Conservation (phyloP, 2,113 vertebrate species). For the Austrofundulus limnaeus region DNA sequence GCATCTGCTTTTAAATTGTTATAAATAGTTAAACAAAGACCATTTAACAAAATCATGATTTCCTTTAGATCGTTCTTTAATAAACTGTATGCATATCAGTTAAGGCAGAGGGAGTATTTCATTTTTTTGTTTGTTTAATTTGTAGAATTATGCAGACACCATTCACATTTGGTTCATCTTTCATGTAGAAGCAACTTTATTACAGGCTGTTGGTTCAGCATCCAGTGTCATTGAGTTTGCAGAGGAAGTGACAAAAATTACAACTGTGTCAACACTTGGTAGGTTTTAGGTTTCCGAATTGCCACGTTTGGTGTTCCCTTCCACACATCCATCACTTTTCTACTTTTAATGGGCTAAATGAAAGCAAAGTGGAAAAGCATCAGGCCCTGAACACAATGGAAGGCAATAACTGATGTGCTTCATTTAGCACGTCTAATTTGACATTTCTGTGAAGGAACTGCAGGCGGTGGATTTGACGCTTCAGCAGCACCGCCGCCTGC, state of each 20-base stretch:
- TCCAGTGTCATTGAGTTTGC: conserved; percentile 37
- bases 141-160: conserved; percentile 2
- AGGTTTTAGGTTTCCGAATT: conserved; percentile 24
- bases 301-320: conserved; percentile 21
- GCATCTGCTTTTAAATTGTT: too few relatives aligned
- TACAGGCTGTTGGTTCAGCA: conserved; percentile 40
- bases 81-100: too few relatives aligned
- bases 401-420: conserved; percentile 54
- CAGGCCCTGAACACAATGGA: conserved; percentile 46
- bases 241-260: conserved; percentile 22
- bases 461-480: conserved; percentile 54
- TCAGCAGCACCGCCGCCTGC: conserved; percentile 31
- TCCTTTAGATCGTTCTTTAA: too few relatives aligned
- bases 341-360: conserved; percentile 49
- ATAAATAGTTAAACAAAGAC: too few relatives aligned
- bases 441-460: conserved; percentile 62
- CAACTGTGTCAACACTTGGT: neutral
- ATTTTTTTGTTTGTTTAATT: conserved; percentile 1
- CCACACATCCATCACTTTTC: conserved; percentile 36
- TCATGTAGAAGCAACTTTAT: conserved; percentile 23
- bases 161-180: conserved; percentile 25
- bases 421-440: conserved; percentile 63
- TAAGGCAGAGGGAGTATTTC: conserved; percentile 4
- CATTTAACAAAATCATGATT: too few relatives aligned
- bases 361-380: conserved; percentile 44